phyloP scores from a whole-genome alignment of 2,797 vertebrate genomes.

The Typhlichthys subterraneus region DNA sequence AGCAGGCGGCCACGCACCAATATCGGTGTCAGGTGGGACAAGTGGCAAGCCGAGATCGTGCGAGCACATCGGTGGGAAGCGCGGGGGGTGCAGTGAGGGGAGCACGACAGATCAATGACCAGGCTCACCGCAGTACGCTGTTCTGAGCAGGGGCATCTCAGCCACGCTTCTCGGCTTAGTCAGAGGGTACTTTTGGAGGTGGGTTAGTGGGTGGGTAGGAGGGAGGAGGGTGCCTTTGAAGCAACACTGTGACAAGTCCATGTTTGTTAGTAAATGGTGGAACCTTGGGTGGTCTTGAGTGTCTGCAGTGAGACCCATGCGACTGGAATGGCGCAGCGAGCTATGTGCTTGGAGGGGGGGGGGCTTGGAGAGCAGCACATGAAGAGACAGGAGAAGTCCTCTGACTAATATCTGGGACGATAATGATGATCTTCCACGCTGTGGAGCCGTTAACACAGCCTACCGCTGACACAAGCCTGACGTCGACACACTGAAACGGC shows the following conservation, averaged over 20 bases:
- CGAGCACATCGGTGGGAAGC: slow-evolving; percentile 12
- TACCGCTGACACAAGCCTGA: slow-evolving; percentile 13
- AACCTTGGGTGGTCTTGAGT: slow-evolving; percentile 4
- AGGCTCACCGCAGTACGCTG: slow-evolving; percentile 1
- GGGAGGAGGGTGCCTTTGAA: slow-evolving; percentile 7
- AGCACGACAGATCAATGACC: slow-evolving; percentile 29
- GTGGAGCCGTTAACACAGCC: slow-evolving; percentile 35
- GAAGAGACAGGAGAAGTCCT: slow-evolving; percentile 44
- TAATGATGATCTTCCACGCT: slow-evolving; percentile 59
- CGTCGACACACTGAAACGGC: slow-evolving; percentile 13
- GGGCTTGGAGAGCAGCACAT: slow-evolving; percentile 52
- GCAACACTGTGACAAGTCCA: background rate
- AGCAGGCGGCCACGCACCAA: slow-evolving; percentile 5
- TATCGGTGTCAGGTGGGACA: too few relatives aligned
- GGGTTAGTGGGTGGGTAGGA: background rate
- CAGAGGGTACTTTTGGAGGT: background rate
- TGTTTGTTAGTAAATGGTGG: background rate
- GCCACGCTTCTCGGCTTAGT: slow-evolving; percentile 6
- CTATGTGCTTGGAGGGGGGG: slow-evolving; percentile 50
- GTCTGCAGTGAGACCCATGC: slow-evolving; percentile 41
- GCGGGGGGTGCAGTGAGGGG: slow-evolving; percentile 1
- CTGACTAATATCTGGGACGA: slow-evolving; percentile 60
- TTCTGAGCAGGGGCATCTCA: background rate
- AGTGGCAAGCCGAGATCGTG: background rate
- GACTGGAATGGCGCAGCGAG: slow-evolving; percentile 53